Evolutionary conservation across 1,140 invertebrate genomes (phyloP), one percentile per base, ranked within the genome.

Genomic region (Drosophila oshimai): DNA sequence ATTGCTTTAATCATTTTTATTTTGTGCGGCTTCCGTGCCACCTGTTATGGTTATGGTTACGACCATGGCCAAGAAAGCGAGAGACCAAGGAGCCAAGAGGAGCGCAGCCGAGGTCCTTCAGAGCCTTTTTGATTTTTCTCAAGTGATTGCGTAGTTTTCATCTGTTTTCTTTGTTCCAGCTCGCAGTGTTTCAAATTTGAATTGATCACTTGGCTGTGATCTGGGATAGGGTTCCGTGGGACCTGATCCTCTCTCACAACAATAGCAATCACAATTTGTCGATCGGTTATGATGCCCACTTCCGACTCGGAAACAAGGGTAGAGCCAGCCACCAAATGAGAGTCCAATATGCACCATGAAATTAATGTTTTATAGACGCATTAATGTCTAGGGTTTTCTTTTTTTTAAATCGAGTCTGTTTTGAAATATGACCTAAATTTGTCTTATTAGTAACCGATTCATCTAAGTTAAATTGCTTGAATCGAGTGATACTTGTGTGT

Each of bases 11-110:
- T 86, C 86, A 89, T 86, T 89, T 86, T 86, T 87, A 86, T 86
- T 89, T 89, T 89, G 86, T 89, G 84, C 79, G 84, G 84, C 86
- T 89, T 89, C 84, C 84, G 84, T 86, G 86, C 84, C 84, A 89
- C 84, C 84, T 89, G 84, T 89, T 89, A 74, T 84, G 64, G 69
- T 86, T 87, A 71, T 77, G 64, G 20, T 50, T 76, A 54, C 57
- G 34, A 44, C 58, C 50, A 37, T 20, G 39, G 37, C 49, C 24
- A 47, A 39, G 47, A 26, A 10, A n/a, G 6, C 41, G 20, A 44
- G 41, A 44, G 13, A 26, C 20, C 20, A 13, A 36, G 34, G 34
- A 36, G 34, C 13, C 34, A 1, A 50, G 47, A 46, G 64, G 26
- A 57, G 46, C 45, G 18, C 53, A 44, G 29, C 22, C 46, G 54